These are phyloP conservation scores for Chrysomallon squamiferum DNA, from an alignment of 1,140 invertebrate genomes.

Conservation along the genomic window DNA sequence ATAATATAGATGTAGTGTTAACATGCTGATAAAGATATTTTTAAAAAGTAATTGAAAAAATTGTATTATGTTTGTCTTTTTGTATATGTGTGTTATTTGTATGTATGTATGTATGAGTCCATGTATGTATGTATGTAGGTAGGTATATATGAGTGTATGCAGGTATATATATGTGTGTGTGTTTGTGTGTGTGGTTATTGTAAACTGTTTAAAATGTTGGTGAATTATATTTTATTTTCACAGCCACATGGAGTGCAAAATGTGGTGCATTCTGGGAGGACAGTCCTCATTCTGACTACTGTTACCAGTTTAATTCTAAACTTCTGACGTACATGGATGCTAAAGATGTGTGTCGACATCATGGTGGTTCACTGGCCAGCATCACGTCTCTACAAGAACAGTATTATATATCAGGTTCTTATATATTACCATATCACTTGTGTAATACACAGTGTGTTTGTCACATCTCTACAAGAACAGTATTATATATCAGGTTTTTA, in stretches of 20 bases:
- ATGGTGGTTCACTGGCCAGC: slow-evolving; percentile 32
- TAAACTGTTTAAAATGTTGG: background rate
- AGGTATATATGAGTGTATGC: slow-evolving; percentile 1
- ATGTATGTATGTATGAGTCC: slow-evolving; percentile 5
- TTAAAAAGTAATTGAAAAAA: too few relatives aligned
- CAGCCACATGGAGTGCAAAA: slow-evolving; percentile 13
- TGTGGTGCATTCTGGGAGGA: slow-evolving; percentile 43
- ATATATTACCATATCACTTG: background rate
- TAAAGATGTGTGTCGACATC: slow-evolving; percentile 14
- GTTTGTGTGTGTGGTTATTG: background rate
- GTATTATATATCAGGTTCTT: slow-evolving; percentile 20
- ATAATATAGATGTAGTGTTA: too few relatives aligned
- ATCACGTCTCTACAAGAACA: slow-evolving; percentile 32
- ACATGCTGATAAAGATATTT: too few relatives aligned
- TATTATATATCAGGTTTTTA: slow-evolving; percentile 21
- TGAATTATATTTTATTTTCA: too few relatives aligned
- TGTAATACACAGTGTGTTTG: background rate
- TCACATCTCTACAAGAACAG: slow-evolving; percentile 31
- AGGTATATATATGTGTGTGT: background rate
- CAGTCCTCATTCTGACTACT: slow-evolving; percentile 27
- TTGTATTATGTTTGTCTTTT: background rate
- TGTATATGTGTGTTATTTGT: slow-evolving; percentile 9
- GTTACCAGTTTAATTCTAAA: slow-evolving; percentile 38
- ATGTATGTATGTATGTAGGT: slow-evolving; percentile 5
- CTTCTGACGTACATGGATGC: slow-evolving; percentile 35